Conservation (phyloP, 1,140 invertebrate genomes). For the Cotesia chilonis region DNA sequence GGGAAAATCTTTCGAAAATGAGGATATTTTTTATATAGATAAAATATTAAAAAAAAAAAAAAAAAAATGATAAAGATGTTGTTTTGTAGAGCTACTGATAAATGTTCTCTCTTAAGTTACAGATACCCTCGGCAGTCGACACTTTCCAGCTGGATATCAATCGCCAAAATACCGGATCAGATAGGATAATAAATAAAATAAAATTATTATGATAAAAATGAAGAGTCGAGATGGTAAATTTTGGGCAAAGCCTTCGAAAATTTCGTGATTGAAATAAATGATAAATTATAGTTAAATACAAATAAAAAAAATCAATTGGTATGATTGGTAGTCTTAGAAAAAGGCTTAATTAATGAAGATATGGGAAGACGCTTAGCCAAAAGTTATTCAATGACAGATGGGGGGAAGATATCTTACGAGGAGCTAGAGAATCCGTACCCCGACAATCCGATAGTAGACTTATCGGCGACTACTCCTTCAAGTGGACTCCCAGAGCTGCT, state of each 20-base stretch:
- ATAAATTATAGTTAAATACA: neutral
- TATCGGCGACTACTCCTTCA: neutral
- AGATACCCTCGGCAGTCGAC: too few species aligned
- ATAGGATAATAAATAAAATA: too few species aligned
- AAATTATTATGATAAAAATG: conserved; percentile 19
- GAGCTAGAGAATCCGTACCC: conserved; percentile 22
- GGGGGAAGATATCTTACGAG: conserved; percentile 21
- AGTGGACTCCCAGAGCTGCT: too few species aligned
- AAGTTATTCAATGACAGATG: conserved; percentile 9
- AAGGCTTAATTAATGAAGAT: neutral
- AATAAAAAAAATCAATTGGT: neutral
- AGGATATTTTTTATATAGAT: too few species aligned
- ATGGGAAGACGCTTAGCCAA: conserved; percentile 27
- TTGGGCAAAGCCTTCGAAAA: conserved; percentile 41
- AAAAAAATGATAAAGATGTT: too few species aligned
- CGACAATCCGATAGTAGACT: conserved; percentile 19
- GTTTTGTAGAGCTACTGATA: too few species aligned
- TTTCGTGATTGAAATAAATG: conserved; percentile 44
- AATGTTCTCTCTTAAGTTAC: too few species aligned
- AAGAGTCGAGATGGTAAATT: conserved; percentile 27
- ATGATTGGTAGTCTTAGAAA: neutral
- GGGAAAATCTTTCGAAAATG: too few species aligned
- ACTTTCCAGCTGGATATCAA: too few species aligned
- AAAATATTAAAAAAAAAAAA: too few species aligned
- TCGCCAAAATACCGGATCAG: too few species aligned